These are phyloP conservation scores for Drosophila paranaensis DNA, from an alignment of 2,888 invertebrate genomes.

Conservation along the genomic window DNA sequence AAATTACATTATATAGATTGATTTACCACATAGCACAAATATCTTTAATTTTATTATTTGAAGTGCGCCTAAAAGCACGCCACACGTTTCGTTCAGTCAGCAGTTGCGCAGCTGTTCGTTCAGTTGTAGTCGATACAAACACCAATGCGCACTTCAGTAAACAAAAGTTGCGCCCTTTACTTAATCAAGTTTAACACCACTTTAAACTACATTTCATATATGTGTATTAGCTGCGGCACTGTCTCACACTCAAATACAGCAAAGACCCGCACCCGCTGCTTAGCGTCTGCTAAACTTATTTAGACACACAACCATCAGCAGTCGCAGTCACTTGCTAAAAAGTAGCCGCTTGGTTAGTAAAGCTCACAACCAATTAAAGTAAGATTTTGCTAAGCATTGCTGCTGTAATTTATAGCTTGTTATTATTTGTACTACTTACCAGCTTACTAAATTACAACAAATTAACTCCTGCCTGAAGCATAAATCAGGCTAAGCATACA, in stretches of 20 bases:
- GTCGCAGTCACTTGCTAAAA: not conserved
- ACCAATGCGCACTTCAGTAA: not conserved
- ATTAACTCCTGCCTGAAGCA: not conserved
- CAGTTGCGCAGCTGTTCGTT: not conserved
- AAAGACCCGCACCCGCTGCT: not conserved
- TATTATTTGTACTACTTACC: too few relatives aligned
- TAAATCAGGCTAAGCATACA: not conserved
- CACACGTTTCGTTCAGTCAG: not conserved
- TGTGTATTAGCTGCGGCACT: too few relatives aligned
- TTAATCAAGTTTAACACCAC: not conserved
- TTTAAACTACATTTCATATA: not conserved
- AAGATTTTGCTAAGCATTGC: too few relatives aligned
- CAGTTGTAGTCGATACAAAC: not conserved
- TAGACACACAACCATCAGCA: not conserved
- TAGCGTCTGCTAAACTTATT: not conserved
- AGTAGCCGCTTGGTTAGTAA: not conserved
- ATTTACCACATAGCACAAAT: too few relatives aligned
- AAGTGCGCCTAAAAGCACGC: constrained; percentile 10
- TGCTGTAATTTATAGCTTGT: too few relatives aligned
- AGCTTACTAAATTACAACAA: too few relatives aligned
- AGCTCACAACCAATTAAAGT: not conserved
- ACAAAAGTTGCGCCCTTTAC: not conserved
- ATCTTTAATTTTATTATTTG: not conserved
- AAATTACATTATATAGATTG: not conserved
- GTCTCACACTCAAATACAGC: not conserved